Base-by-base conservation (phyloP, 2,113 vertebrate species). In the Sardina pilchardus region DNA sequence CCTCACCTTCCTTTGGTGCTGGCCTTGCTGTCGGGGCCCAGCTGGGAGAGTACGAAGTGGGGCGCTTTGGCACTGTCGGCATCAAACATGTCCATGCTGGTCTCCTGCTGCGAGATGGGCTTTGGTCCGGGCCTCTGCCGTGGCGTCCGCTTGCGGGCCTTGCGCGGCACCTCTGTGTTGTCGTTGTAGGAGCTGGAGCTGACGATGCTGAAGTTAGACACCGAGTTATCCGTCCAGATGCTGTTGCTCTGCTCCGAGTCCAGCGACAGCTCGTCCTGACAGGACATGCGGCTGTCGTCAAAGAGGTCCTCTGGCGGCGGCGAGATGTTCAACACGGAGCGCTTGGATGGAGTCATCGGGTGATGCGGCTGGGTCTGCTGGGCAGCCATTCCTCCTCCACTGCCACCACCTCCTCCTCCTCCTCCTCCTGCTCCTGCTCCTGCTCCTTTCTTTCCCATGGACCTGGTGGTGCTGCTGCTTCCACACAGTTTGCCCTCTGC, bases 51-150 rank as follows among this genome's bases (percentile, higher is more conserved):
- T 91, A 99, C 98, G 96, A 99, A 99, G 94, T 99, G 98, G 88
- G 98, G 98, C 85, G 96, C 98, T 96, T 99, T 99, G 94, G 98
- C 98, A 91, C 98, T 99, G 96, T 99, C 98, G 85, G 98, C 98
- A 94, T 99, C 97, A 94, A 99, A 99, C 92, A 99, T 95, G 90
- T 99, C 98, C 97, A 98, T 97, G 95, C 96, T 99, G 95, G 97
- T 95, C 89, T 95, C 96, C 89, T 94, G 96, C 80, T 94, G 94
- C 81, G 95, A 93, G 81, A 91, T 95, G 48, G 96, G 94, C 94
- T 98, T 99, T 88, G 97, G 95, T 85, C 98, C 98, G 39, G 98
- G 98, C 91, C 96, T 97, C 94, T 99, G 98, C 90, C 98, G 97
- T 88, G 98, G 97, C 85, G 97, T 99, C 87, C 98, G 97, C 90